A percentile compares a stretch with the other conserved stretches of the same genome.
Evolutionary conservation across 2,888 invertebrate genomes (phyloP).

Genomic region (Latheticus oryzae): DNA sequence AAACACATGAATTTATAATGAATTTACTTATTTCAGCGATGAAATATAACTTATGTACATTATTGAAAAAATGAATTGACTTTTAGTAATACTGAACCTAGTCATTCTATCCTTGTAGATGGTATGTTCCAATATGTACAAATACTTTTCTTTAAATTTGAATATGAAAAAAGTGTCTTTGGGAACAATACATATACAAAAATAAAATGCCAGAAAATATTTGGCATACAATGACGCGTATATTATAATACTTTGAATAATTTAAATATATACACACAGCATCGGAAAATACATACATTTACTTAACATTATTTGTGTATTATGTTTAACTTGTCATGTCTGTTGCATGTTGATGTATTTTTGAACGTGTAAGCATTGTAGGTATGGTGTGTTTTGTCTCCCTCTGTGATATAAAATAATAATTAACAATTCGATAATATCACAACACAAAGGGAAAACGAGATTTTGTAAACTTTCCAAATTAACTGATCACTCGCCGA

Average conservation of each 20-base stretch:
- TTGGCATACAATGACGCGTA: conserved; percentile 65
- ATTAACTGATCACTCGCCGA: not conserved
- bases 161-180: conserved; percentile 46
- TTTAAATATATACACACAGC: conserved; percentile 62
- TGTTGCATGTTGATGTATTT: conserved; percentile 63
- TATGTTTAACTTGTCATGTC: conserved; percentile 50
- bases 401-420: conserved; percentile 51
- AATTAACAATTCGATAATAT: conserved; percentile 7
- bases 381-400: conserved; percentile 56
- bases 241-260: conserved; percentile 61
- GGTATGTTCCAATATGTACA: conserved; percentile 45
- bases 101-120: conserved; percentile 57
- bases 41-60: conserved; percentile 65
- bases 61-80: conserved; percentile 65
- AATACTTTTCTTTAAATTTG: conserved; percentile 38
- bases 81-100: conserved; percentile 63
- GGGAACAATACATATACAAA: conserved; percentile 53
- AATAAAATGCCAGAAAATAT: conserved; percentile 60
- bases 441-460: conserved; percentile 24
- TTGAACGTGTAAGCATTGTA: conserved; percentile 67
- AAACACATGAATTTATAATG: conserved; percentile 63
- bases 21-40: conserved; percentile 64
- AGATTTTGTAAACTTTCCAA: no score
- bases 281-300: conserved; percentile 66
- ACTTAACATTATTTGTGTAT: conserved; percentile 56